These are phyloP conservation scores for Caenorhabditis sinica DNA, from an alignment of 2,888 invertebrate genomes.

Conservation along the genomic window DNA sequence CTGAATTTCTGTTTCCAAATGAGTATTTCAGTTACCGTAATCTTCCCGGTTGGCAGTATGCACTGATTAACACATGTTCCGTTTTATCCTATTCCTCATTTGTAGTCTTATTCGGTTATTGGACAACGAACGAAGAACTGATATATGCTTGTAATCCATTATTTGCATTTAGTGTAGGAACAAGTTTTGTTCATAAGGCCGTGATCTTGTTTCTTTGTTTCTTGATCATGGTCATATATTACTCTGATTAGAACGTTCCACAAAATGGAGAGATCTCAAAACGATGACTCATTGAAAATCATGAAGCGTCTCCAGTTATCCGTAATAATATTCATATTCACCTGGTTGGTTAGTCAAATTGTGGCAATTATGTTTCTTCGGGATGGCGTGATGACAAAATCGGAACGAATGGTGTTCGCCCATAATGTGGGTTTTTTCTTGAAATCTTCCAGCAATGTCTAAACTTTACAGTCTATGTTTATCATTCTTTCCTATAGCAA, in stretches of 20 bases:
- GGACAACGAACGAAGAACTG: neutral
- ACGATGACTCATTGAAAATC: conserved; percentile 11
- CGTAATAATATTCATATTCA: conserved; percentile 17
- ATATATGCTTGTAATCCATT: conserved; percentile 11
- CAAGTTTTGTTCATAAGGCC: neutral
- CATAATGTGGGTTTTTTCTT: neutral
- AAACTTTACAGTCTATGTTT: neutral
- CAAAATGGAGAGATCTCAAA: conserved; percentile 1
- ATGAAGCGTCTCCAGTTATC: conserved; percentile 16
- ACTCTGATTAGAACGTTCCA: conserved; percentile 8
- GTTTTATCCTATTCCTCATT: neutral
- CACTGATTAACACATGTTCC: neutral
- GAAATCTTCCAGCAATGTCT: neutral
- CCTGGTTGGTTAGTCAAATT: conserved; percentile 21
- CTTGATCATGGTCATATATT: neutral
- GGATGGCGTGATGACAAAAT: neutral
- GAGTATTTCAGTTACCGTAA: neutral
- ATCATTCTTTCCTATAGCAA: conserved; percentile 12
- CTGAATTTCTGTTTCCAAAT: too few relatives aligned
- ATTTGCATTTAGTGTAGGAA: neutral
- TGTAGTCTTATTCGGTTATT: neutral
- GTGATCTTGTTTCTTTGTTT: neutral
- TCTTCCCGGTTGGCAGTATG: neutral
- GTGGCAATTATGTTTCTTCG: conserved; percentile 7
- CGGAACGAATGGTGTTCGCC: conserved; percentile 1